These are phyloP conservation scores for Exocentrus adspersus DNA, from an alignment of 2,888 invertebrate genomes.

Conservation along the genomic window DNA sequence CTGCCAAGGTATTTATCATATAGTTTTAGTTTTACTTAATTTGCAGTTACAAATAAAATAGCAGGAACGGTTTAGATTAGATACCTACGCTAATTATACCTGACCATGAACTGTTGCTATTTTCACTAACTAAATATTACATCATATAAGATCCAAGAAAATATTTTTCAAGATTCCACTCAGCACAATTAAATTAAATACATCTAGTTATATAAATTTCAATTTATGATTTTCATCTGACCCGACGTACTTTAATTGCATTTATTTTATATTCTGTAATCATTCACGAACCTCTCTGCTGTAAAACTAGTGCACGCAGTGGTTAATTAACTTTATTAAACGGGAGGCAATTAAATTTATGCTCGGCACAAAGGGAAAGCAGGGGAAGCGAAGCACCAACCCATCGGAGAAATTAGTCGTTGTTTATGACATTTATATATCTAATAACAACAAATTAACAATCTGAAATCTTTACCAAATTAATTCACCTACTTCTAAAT, in stretches of 20 bases:
- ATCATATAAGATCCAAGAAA: no score
- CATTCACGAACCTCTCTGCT: neutral
- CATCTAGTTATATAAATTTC: no score
- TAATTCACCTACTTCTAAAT: neutral
- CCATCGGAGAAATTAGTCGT: slow-evolving; percentile 9
- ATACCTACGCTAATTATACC: no score
- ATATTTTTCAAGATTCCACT: no score
- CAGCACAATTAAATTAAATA: no score
- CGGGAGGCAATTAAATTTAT: slow-evolving; percentile 1
- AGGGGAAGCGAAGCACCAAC: neutral
- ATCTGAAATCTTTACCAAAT: neutral
- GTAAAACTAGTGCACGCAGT: slow-evolving; percentile 4
- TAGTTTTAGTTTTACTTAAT: neutral
- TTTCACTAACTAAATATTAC: no score
- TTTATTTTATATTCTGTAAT: neutral
- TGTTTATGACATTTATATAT: slow-evolving; percentile 14
- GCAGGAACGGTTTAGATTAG: neutral
- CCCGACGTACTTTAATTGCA: slow-evolving; percentile 3
- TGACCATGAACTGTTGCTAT: no score
- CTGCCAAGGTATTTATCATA: slow-evolving; percentile 18
- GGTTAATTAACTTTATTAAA: slow-evolving; percentile 20
- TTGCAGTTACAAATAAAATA: neutral
- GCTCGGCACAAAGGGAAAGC: slow-evolving; percentile 1
- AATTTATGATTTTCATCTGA: no score
- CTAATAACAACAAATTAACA: no score